Evolutionary conservation across 2,113 vertebrate species (phyloP).

Genomic region (Chaetura pelagica): DNA sequence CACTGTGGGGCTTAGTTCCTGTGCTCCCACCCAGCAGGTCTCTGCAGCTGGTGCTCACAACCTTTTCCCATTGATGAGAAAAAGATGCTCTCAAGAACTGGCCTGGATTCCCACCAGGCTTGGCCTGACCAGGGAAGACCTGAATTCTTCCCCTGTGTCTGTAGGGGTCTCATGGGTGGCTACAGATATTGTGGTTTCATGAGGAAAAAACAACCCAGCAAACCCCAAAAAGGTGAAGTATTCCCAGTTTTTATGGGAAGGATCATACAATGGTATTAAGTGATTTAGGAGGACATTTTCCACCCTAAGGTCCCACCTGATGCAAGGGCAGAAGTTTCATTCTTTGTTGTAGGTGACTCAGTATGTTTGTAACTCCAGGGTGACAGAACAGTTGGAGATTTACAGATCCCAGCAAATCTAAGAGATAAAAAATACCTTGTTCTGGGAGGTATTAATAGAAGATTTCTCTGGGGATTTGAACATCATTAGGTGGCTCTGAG

Average conservation of each 20-base stretch:
- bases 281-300: background rate
- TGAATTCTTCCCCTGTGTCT: background rate
- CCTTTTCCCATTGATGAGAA: fast-evolving
- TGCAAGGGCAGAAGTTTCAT: background rate
- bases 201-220: background rate
- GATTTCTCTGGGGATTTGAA: background rate
- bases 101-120: background rate
- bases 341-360: background rate
- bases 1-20: background rate
- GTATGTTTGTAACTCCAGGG: background rate
- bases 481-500: background rate
- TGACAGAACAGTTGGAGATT: background rate
- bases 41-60: fast-evolving
- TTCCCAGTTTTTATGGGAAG: background rate
- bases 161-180: background rate
- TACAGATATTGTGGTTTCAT: background rate
- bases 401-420: background rate
- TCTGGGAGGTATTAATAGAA: background rate
- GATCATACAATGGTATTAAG: background rate
- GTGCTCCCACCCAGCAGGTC: fast-evolving
- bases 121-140: background rate
- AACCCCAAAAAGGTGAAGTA: fast-evolving
- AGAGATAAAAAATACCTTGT: background rate
- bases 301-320: fast-evolving
- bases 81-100: background rate